Evolutionary conservation across 1,140 invertebrate genomes (phyloP), one percentile per base, ranked within the genome.

Genomic region (Amyelois transitella): DNA sequence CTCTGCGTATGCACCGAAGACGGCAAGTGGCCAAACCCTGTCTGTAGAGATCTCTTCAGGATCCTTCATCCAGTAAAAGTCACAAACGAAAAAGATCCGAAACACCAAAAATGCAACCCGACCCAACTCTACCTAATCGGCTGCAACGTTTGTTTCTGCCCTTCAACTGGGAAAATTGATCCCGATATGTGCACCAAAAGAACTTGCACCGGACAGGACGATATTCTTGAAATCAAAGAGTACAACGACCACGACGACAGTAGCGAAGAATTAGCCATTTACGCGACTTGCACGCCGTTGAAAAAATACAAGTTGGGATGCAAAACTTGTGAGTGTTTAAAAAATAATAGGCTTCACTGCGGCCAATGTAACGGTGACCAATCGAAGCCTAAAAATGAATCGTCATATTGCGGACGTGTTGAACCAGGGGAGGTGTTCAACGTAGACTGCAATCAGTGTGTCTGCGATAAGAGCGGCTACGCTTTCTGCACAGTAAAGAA

Each of bases 121-220:
- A 70, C 53, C 0, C 81, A 81, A 66, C 63, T 81, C 0, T 81
- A 84, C 44, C 54, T 84, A 43, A 44, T 75, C 8, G 76, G 70
- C 3, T 87, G 84, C 51, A 81, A 84, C 18, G 73, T 79, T n/a
- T 87, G 83, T 18, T 69, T 75, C 25, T 87, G 83, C 20, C 72
- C 77, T 0, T 52, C 64, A 4, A 44, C 50, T 6, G 77, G 71
- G 0, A 43, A 54, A 43, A 61, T 84, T n/a, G 53, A 80, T 51
- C 51, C 65, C 7, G 51, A 55, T 5, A 53, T 73, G 6, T 87
- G 84, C 50, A 84, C 81, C 0, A 77, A 74, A 43, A 64, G 64
- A n/a, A 44, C 62, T 43, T 85, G 84, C 43, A 19, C 65, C 2
- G 48, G 68, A n/a, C 52, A 72, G 8, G 74, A 78, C 54, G 71